Evolutionary conservation across 2,113 vertebrate species (phyloP).

Genomic region (Dicrurus megarhynchus): DNA sequence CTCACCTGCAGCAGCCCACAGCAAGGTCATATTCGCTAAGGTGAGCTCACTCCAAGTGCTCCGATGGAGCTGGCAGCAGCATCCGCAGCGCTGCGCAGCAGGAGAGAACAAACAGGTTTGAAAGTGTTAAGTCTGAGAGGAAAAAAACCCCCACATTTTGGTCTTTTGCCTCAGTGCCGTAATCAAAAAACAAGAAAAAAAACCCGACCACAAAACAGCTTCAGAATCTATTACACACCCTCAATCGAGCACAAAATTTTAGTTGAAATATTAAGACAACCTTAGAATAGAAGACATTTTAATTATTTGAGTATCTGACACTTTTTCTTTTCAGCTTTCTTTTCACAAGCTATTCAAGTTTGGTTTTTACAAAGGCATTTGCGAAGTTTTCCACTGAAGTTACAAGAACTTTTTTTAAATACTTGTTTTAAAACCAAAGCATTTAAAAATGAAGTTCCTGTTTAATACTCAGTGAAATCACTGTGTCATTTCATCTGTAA

Average conservation of each 20-base stretch:
- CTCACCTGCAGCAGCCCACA: neutral
- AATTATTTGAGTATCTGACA: neutral
- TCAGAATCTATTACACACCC: neutral
- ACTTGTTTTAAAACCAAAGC: neutral
- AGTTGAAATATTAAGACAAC: neutral
- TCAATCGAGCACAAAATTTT: neutral
- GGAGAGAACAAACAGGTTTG: fast-evolving
- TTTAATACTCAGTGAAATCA: neutral
- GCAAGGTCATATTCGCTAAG: neutral
- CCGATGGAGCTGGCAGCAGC: neutral
- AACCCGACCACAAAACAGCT: fast-evolving
- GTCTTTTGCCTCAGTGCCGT: neutral
- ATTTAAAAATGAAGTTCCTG: neutral
- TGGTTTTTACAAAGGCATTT: neutral
- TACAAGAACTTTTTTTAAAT: neutral
- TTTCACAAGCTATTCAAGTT: neutral
- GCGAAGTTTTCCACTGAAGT: neutral
- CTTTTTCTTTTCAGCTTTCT: neutral
- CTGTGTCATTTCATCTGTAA: neutral
- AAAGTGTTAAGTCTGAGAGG: fast-evolving
- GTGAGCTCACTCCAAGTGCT: neutral
- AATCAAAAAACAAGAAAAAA: neutral
- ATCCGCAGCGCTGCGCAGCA: fast-evolving
- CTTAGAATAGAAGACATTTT: neutral
- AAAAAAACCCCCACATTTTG: neutral